Evolutionary conservation across 2,888 invertebrate species (phyloP), one percentile per base, ranked within the genome.

Genomic region (Asteroscopus sphinx): DNA sequence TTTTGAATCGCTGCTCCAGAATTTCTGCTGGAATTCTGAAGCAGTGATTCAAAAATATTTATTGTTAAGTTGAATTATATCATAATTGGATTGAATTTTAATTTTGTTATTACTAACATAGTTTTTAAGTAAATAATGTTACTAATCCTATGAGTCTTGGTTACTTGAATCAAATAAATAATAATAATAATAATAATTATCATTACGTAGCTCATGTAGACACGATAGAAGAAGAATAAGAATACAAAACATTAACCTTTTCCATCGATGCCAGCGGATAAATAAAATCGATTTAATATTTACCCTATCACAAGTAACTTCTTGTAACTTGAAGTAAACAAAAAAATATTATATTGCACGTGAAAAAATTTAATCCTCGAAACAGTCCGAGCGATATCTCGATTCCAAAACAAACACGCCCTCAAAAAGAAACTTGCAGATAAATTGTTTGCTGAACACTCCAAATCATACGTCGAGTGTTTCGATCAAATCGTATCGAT

Each of bases 401-500:
- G 59, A 66, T 55, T 79, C 75, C 69, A 82, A 85, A 80, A 81
- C 80, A 83, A 82, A 86, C 71, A 81, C 69, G 68, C 75, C 69
- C 70, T 70, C 78, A 71, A 79, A 79, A 76, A 75, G 64, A 77
- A 66, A 76, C 71, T 67, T 64, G 72, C 71, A 73, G 69, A 84
- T 85, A 86, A 83, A 86, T 83, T 82, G 80, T 85, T 83, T 83
- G 76, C 77, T 56, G 73, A 77, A 76, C 82, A 78, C 79, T 81
- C 77, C 65, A 82, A 82, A 81, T 83, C 80, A 81, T 80, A 61
- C 80, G 61, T 63, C 57, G 76, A 80, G 75, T 75, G 77, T 80
- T 79, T 63, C 47, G 71, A 76, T 76, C 80, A 76, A 88, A 90
- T 89, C 81, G 77, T 73, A 69, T 77, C 78, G 86, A 91, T 89